Evolutionary conservation across 2,113 vertebrate genomes (phyloP).

Genomic region (Strigops habroptila): DNA sequence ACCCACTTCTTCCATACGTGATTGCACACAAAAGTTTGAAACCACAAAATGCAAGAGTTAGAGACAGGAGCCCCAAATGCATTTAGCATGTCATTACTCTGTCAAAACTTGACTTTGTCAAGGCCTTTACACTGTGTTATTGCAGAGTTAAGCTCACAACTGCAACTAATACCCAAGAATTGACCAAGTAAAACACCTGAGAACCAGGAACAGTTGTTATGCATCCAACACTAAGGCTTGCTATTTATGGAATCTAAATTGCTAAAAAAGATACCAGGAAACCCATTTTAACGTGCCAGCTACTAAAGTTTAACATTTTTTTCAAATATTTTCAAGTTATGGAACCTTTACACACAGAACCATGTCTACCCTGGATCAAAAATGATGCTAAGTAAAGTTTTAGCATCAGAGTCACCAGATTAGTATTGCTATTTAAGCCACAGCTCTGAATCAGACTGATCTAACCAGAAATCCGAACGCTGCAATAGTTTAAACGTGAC

Average conservation of each 20-base stretch:
- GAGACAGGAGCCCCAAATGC: not conserved
- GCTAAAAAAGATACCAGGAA: not conserved
- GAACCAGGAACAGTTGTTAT: not conserved
- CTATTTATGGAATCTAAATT: not conserved
- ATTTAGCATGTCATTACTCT: not conserved
- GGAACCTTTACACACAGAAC: not conserved
- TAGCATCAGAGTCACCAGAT: not conserved
- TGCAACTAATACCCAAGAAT: not conserved
- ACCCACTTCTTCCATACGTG: accelerated
- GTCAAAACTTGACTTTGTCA: not conserved
- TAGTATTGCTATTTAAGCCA: not conserved
- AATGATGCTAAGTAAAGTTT: not conserved
- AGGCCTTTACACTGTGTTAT: not conserved
- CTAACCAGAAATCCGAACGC: not conserved
- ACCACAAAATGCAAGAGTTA: not conserved
- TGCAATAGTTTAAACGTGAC: not conserved
- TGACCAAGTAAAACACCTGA: not conserved
- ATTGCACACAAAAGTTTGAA: not conserved
- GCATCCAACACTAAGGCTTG: not conserved
- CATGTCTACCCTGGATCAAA: not conserved
- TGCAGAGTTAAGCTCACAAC: not conserved
- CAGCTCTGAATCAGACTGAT: not conserved
- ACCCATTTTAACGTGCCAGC: not conserved
- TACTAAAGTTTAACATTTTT: not conserved
- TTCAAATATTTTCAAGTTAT: not conserved